Evolutionary conservation across 1,140 invertebrate genomes (phyloP).

Genomic region (Bombus pascuorum): DNA sequence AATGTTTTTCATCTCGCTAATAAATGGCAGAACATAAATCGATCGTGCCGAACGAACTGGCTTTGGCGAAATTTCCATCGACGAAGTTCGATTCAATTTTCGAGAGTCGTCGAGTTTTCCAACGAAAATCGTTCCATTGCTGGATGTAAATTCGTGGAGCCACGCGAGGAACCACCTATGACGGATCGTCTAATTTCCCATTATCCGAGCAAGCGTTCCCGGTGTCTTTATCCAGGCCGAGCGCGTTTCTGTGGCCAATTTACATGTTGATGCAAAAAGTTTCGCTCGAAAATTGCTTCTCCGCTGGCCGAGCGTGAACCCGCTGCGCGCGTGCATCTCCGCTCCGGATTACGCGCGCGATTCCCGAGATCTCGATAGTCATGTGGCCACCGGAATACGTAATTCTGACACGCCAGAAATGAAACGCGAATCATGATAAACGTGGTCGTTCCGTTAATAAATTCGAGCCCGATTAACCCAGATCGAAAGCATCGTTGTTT

Average conservation of each 20-base stretch:
- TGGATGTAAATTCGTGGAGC: constrained; percentile 2
- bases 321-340: background rate
- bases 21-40: background rate
- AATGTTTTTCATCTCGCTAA: background rate
- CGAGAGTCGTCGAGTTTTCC: background rate
- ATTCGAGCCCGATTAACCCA: constrained; percentile 16
- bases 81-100: background rate
- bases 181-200: constrained; percentile 51
- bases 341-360: constrained; percentile 8
- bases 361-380: constrained; percentile 32
- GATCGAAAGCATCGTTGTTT: constrained; percentile 4
- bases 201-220: background rate
- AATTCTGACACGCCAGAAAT: constrained; percentile 25
- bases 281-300: constrained; percentile 50
- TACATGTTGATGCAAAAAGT: constrained; percentile 60
- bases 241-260: constrained; percentile 43
- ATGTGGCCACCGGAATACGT: constrained; percentile 44
- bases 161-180: constrained; percentile 21
- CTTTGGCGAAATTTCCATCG: background rate
- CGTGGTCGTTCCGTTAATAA: constrained; percentile 26
- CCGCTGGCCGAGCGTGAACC: constrained; percentile 24
- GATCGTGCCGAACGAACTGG: background rate
- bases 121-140: background rate
- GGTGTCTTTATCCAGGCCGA: constrained; percentile 25
- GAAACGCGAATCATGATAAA: constrained; percentile 36